Percentiles rank a stretch among this genome's conserved stretches.
These are phyloP conservation scores for Holcopasites calliopsidis DNA, from an alignment of 1,140 invertebrate genomes.

Conservation along the genomic window DNA sequence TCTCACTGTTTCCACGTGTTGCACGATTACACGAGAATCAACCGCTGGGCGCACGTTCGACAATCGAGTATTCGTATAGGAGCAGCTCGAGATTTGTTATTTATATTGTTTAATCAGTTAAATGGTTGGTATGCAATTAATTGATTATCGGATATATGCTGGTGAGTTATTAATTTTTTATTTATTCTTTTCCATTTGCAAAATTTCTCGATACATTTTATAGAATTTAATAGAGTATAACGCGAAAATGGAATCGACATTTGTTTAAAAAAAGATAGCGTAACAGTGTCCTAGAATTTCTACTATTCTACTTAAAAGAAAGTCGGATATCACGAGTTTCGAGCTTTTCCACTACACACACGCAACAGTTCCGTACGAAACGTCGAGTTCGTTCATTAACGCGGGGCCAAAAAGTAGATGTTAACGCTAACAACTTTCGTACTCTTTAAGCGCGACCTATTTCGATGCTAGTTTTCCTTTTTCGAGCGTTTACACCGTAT, in stretches of 20 bases:
- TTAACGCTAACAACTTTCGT: conserved; percentile 9
- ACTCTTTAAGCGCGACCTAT: conserved; percentile 27
- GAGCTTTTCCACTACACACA: neutral
- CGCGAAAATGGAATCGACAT: too few species aligned
- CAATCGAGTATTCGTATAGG: neutral
- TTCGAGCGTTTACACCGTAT: conserved; percentile 25
- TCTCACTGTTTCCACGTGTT: neutral
- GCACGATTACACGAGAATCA: conserved; percentile 1
- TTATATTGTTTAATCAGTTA: too few species aligned
- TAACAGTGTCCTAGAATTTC: too few species aligned
- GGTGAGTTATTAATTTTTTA: too few species aligned
- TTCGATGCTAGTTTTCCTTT: conserved; percentile 31
- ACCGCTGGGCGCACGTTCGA: neutral
- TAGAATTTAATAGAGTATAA: too few species aligned
- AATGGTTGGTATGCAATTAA: too few species aligned
- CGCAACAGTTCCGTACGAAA: conserved; percentile 19
- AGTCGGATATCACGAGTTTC: conserved; percentile 3
- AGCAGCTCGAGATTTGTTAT: conserved; percentile 3
- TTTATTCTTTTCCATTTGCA: too few species aligned
- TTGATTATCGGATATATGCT: too few species aligned
- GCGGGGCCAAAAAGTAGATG: conserved; percentile 38
- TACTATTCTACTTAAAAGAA: neutral
- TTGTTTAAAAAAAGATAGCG: too few species aligned
- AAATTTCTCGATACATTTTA: too few species aligned
- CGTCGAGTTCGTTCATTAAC: conserved; percentile 34